A percentile compares a stretch with the other conserved stretches of the same genome.
Conservation (phyloP, 2,797 vertebrate species). For the Anolis apletophallus region DNA sequence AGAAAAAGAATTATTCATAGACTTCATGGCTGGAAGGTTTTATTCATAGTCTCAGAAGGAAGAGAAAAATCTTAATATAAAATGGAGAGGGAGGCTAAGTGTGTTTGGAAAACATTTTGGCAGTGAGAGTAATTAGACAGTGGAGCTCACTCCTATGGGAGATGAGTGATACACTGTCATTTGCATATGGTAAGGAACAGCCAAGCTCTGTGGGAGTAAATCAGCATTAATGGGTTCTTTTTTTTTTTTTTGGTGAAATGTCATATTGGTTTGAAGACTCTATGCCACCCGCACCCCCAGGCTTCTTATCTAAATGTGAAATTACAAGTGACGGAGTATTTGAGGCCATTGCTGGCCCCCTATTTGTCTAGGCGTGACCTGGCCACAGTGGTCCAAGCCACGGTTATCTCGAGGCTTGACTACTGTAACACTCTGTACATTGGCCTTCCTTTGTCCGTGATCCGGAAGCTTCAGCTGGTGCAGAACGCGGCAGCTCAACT, state of each 20-base stretch:
- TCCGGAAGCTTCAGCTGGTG: too few relatives aligned
- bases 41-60: constrained; percentile 24
- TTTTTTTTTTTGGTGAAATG: background rate
- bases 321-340: background rate
- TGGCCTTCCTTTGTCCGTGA: too few relatives aligned
- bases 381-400: too few relatives aligned
- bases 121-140: background rate
- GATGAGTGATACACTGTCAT: background rate
- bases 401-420: too few relatives aligned
- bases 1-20: constrained; percentile 24
- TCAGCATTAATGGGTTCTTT: background rate
- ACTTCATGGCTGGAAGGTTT: constrained; percentile 5
- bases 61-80: background rate
- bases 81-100: constrained; percentile 17
- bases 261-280: background rate
- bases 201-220: background rate
- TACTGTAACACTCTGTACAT: too few relatives aligned
- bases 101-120: background rate
- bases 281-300: background rate
- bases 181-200: constrained; percentile 11
- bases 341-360: too few relatives aligned
- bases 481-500: too few relatives aligned
- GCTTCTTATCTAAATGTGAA: background rate
- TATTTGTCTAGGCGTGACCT: too few relatives aligned
- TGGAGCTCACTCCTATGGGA: constrained; percentile 11